Base-by-base conservation (phyloP, 2,888 invertebrate species). In the Phorcus lineatus region DNA sequence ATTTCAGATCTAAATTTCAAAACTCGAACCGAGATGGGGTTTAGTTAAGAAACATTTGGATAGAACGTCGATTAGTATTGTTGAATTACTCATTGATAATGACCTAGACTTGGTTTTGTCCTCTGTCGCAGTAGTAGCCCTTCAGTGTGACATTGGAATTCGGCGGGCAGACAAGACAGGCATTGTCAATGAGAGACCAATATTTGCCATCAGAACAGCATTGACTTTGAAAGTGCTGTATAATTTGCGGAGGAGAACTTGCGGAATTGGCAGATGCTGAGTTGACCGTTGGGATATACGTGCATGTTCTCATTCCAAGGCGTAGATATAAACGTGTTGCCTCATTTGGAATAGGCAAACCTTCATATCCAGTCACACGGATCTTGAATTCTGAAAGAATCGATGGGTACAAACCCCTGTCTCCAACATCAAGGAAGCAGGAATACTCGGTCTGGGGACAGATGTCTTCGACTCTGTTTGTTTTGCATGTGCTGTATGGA, bases 381-480 rank as follows among this genome's bases (percentile, higher is more conserved):
- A 70, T 19, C n/a, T 31, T 70, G 40, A 70, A 70, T 2, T 36
- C 13, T 0, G 70, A 40, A 36, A 70, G 40, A 7, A 70, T 70
- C 2, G 70, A 70, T 40, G 70, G 70, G 19, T 70, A 36, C 17
- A 70, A 24, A 16, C 17, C 31, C 40, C 70, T 70, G n/a, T 31
- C 19, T 36, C 70, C 70, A 11, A 17, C 36, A 9, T 70, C 70
- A 0, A 70, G 17, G 9, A 70, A 36, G 36, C 70, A 70, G 70
- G 70, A 36, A 19, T 70, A 70, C 36, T 70, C 40, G 16, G 70
- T 70, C 36, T 70, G 28, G 16, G 70, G 70, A n/a, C 70, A 70
- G 17, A 70, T 36, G 11, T 70, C 70, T 4, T 36, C n/a, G 40
- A 70, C 36, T 11, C 11, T 40, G 70, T 70, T 36, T 2, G 31